A percentile compares a stretch with the other conserved stretches of the same genome.
phyloP scores from a whole-genome alignment of 2,113 vertebrate species.

The Trematomus loennbergii region DNA sequence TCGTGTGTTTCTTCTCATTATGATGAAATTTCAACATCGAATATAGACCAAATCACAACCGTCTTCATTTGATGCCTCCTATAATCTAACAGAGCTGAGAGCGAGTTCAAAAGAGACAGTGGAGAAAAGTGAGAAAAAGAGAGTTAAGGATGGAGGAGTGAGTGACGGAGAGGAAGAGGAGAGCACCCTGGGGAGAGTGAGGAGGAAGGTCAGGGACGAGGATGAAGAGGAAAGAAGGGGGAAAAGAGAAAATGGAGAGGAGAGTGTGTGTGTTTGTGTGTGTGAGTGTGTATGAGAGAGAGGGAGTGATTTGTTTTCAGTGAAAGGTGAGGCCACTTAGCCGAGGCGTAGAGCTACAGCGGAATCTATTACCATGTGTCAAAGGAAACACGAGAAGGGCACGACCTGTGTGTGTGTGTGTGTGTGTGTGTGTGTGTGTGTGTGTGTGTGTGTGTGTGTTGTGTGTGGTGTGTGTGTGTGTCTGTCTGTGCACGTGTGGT shows the following conservation, averaged over 20 bases:
- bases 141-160: constrained; percentile 41
- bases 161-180: constrained; percentile 72
- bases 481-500: too few relatives aligned
- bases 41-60: too few relatives aligned
- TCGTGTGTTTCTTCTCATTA: too few relatives aligned
- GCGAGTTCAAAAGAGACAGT: not conserved
- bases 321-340: constrained; percentile 99
- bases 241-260: constrained; percentile 38
- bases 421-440: constrained; percentile 49
- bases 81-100: not conserved
- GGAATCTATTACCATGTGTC: constrained; percentile 99
- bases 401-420: constrained; percentile 80
- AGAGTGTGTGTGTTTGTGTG: constrained; percentile 36
- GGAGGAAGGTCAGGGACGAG: constrained; percentile 59
- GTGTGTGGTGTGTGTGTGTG: not conserved
- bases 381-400: constrained; percentile 95
- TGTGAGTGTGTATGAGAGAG: constrained; percentile 27
- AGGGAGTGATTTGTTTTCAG: constrained; percentile 98
- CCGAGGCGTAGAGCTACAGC: constrained; percentile 89
- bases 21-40: too few relatives aligned
- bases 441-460: not conserved
- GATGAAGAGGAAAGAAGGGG: constrained; percentile 51
- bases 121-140: constrained; percentile 33
- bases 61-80: not conserved
- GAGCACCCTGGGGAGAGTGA: constrained; percentile 66